These are phyloP conservation scores for Neodiprion pinetum DNA, from an alignment of 1,140 invertebrate species.

Conservation along the genomic window DNA sequence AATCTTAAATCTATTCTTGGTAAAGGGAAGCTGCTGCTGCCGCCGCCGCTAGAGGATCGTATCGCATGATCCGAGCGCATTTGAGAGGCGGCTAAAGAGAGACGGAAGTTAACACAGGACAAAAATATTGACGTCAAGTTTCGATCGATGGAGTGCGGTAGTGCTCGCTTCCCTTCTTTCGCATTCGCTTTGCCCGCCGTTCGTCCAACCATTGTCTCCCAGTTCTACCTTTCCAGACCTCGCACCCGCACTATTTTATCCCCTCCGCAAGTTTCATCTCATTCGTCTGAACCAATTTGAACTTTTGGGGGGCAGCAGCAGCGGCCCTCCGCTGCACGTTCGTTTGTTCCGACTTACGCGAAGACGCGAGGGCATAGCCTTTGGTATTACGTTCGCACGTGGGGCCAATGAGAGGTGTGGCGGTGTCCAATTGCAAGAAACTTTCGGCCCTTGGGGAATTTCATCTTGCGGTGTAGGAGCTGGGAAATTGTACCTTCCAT, in stretches of 20 bases:
- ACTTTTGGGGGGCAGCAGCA: too few species aligned
- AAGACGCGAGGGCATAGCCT: too few species aligned
- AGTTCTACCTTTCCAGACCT: too few species aligned
- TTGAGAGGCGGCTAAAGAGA: not conserved
- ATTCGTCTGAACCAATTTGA: too few species aligned
- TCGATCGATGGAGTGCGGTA: not conserved
- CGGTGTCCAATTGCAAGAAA: slow-evolving; percentile 1
- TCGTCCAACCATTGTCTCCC: too few species aligned
- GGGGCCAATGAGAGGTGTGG: not conserved
- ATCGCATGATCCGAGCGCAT: too few species aligned
- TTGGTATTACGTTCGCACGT: too few species aligned
- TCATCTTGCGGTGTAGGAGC: not conserved
- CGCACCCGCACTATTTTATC: too few species aligned
- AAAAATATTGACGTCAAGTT: not conserved
- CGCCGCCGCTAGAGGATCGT: not conserved
- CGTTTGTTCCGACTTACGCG: too few species aligned
- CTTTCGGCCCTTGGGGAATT: not conserved
- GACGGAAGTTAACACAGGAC: not conserved
- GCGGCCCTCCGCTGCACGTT: too few species aligned
- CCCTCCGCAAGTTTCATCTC: too few species aligned
- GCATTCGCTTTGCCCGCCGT: too few species aligned
- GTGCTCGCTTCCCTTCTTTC: not conserved
- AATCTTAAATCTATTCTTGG: not conserved
- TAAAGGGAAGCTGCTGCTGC: not conserved
- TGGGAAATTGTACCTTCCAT: not conserved